phyloP scores from a whole-genome alignment of 2,113 vertebrate genomes.

The Austrofundulus limnaeus region DNA sequence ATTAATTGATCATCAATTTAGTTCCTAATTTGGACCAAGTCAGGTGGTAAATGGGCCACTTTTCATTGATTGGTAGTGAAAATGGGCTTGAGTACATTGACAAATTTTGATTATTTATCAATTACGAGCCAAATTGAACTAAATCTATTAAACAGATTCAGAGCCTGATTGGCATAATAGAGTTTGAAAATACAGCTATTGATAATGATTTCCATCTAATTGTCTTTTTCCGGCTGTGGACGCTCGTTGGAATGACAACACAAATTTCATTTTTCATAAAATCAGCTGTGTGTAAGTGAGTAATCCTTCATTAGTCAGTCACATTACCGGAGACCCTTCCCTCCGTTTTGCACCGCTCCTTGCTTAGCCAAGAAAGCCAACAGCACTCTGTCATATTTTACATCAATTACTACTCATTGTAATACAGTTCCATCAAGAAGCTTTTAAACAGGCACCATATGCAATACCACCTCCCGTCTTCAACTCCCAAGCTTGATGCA shows the following conservation, averaged over 20 bases:
- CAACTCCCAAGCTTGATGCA: conserved; percentile 41
- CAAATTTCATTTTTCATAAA: conserved; percentile 99
- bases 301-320: conserved; percentile 98
- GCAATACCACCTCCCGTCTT: conserved; percentile 81
- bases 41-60: conserved; percentile 99
- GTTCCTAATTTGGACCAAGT: conserved; percentile 98
- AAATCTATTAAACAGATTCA: conserved; percentile 99
- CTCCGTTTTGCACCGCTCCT: conserved; percentile 76
- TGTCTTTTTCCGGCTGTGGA: conserved; percentile 95
- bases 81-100: conserved; percentile 98
- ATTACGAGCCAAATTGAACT: conserved; percentile 98
- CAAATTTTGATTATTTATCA: conserved; percentile 99
- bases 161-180: conserved; percentile 96
- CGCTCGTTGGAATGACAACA: conserved; percentile 94
- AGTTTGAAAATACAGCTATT: conserved; percentile 99
- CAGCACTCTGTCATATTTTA: conserved; percentile 99
- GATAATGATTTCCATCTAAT: conserved; percentile 98
- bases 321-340: conserved; percentile 85
- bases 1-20: conserved; percentile 99
- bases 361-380: conserved; percentile 94
- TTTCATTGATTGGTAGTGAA: conserved; percentile 99
- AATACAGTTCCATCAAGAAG: conserved; percentile 94
- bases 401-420: conserved; percentile 98
- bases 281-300: conserved; percentile 89
- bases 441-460: conserved; percentile 95